Evolutionary conservation across 2,113 vertebrate genomes (phyloP), one percentile per base, ranked within the genome.

Genomic region (Muscicapa adusta): DNA sequence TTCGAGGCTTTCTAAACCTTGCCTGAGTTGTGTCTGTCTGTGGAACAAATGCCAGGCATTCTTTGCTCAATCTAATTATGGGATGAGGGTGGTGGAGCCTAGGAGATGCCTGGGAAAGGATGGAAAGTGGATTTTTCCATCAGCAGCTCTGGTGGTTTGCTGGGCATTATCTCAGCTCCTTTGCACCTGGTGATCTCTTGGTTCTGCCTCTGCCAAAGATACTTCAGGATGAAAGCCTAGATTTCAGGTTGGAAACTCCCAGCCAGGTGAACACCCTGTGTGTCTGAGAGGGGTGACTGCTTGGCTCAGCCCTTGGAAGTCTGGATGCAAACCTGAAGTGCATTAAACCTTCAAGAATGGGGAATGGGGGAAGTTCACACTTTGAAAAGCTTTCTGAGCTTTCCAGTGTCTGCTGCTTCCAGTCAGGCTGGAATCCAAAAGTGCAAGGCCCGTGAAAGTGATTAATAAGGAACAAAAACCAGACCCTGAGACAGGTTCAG

Each of bases 371-470:
- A 3, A n/a, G 56, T 79, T 91, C 76, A 87, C 74, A 53, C 81
- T 68, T 50, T 8, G 60, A 66, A 91, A 94, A 89, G 29, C 87
- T 89, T 70, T 72, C 62, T 1, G 10, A 85, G 50, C 38, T 65
- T 87, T 71, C 56, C 45, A 84, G 79, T 3, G 7, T 43, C 79
- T 78, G 33, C 82, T 94, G 85, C 93, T 96, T 91, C 74, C 40
- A 79, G 47, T 65, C 86, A 88, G 91, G 71, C 81, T 91, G 71
- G 63, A 63, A 93, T 96, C 78, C 93, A 89, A 22, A 89, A 93
- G 73, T 43, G 81, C 28, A 89, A 91, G 50, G 50, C 43, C 85
- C 4, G 0, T 75, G 85, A 73, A 91, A 94, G 51, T 50, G 43
- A 89, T 85, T 87, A 92, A 92, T 77, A 50, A 82, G 63, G 77